Evolutionary conservation across 2,888 invertebrate species (phyloP).

Genomic region (Carterocephalus palaemon): DNA sequence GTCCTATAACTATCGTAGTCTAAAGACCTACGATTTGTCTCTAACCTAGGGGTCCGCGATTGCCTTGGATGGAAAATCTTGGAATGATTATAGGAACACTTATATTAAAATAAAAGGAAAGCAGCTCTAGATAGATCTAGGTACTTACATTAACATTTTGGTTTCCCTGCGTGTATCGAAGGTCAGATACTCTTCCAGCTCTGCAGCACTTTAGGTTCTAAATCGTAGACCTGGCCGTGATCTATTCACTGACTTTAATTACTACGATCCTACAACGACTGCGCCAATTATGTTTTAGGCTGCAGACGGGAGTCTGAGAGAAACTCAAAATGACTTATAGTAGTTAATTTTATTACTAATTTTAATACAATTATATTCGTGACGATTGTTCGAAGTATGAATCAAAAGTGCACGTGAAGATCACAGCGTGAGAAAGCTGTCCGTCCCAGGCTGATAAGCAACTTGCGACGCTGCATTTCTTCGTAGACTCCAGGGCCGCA

Average conservation of each 20-base stretch:
- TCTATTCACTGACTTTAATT: constrained; percentile 11
- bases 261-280: too few relatives aligned
- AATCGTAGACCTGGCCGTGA: constrained; percentile 1
- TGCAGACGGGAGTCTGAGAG: too few relatives aligned
- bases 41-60: constrained; percentile 13
- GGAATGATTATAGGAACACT: constrained; percentile 5
- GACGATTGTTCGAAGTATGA: too few relatives aligned
- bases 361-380: too few relatives aligned
- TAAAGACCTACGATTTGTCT: constrained; percentile 4
- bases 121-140: constrained; percentile 11
- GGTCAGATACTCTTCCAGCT: constrained; percentile 9
- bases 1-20: constrained; percentile 2
- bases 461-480: too few relatives aligned
- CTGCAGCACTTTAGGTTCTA: constrained; percentile 9
- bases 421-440: too few relatives aligned
- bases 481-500: too few relatives aligned
- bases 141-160: constrained; percentile 16
- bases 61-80: constrained; percentile 17
- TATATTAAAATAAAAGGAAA: constrained; percentile 9
- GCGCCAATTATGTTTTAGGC: too few relatives aligned
- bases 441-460: too few relatives aligned
- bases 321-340: too few relatives aligned
- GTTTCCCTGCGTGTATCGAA: constrained; percentile 11
- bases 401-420: too few relatives aligned
- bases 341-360: too few relatives aligned